phyloP scores from a whole-genome alignment of 2,797 vertebrate genomes.

The Pygocentrus nattereri region DNA sequence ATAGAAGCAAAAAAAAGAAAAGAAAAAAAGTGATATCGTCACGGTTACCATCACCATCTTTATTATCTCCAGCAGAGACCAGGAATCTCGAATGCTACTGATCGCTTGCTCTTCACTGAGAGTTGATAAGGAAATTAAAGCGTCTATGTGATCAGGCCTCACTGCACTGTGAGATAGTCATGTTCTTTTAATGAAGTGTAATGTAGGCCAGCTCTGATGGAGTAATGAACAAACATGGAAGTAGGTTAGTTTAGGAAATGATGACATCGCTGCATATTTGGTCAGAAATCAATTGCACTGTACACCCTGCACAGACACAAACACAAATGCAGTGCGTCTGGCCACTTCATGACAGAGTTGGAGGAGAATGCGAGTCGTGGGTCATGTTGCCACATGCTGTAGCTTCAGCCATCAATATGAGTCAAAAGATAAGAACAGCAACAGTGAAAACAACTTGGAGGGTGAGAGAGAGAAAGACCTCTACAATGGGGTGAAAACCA shows the following conservation, averaged over 20 bases:
- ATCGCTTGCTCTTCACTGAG: no score
- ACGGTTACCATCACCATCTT: neutral
- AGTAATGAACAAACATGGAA: conserved; percentile 6
- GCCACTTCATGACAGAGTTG: conserved; percentile 13
- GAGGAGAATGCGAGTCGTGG: conserved; percentile 23
- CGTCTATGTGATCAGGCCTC: neutral
- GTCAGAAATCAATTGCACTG: conserved; percentile 25
- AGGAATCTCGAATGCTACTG: no score
- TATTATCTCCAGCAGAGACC: neutral
- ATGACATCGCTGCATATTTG: neutral
- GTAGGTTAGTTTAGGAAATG: neutral
- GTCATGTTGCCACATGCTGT: conserved; percentile 27
- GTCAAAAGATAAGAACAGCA: conserved; percentile 22
- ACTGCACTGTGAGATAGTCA: neutral
- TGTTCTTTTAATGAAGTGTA: neutral
- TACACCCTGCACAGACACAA: neutral
- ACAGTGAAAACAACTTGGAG: neutral
- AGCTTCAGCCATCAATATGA: conserved; percentile 17
- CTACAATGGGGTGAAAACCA: neutral
- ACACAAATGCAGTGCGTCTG: neutral
- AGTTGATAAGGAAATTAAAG: neutral
- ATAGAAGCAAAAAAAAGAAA: no score
- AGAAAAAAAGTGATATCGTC: no score
- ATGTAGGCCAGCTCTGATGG: neutral
- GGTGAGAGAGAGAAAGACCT: neutral